phyloP scores from a whole-genome alignment of 1,140 invertebrate species.

The Drosophila pseudoananassae region DNA sequence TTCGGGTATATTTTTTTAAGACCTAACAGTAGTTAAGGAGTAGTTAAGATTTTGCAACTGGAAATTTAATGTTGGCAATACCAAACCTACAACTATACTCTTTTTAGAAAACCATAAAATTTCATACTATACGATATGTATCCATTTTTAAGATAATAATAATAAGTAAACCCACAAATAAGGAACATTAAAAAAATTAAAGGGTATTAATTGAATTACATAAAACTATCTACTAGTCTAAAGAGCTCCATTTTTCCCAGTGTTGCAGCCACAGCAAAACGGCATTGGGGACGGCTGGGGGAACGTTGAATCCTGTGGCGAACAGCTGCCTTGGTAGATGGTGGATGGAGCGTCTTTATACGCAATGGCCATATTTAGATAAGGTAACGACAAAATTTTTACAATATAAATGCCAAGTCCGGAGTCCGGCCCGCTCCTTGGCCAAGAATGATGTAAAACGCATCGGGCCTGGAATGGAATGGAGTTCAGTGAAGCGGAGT shows the following conservation, averaged over 20 bases:
- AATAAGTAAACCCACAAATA: too few species aligned
- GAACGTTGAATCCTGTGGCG: slow-evolving; percentile 41
- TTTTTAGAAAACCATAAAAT: too few species aligned
- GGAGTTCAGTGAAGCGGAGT: slow-evolving; percentile 19
- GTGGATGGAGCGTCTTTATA: slow-evolving; percentile 72
- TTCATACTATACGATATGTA: too few species aligned
- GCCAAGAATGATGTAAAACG: slow-evolving; percentile 74
- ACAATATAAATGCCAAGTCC: slow-evolving; percentile 65
- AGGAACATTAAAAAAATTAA: too few species aligned
- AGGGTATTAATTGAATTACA: too few species aligned
- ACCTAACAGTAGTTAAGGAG: too few species aligned
- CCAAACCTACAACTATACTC: too few species aligned
- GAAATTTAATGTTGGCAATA: too few species aligned
- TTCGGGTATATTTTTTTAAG: too few species aligned
- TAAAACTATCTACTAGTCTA: neutral
- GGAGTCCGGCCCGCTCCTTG: slow-evolving; percentile 4
- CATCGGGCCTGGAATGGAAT: slow-evolving; percentile 39
- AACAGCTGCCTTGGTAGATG: slow-evolving; percentile 59
- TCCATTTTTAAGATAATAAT: too few species aligned
- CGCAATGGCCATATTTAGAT: slow-evolving; percentile 81
- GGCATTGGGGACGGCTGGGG: slow-evolving; percentile 1
- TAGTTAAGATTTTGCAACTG: too few species aligned
- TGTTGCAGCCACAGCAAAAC: neutral
- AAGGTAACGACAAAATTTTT: slow-evolving; percentile 80
- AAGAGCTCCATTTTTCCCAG: neutral